Conservation (phyloP, 2,113 vertebrate species). For the Castor canadensis region DNA sequence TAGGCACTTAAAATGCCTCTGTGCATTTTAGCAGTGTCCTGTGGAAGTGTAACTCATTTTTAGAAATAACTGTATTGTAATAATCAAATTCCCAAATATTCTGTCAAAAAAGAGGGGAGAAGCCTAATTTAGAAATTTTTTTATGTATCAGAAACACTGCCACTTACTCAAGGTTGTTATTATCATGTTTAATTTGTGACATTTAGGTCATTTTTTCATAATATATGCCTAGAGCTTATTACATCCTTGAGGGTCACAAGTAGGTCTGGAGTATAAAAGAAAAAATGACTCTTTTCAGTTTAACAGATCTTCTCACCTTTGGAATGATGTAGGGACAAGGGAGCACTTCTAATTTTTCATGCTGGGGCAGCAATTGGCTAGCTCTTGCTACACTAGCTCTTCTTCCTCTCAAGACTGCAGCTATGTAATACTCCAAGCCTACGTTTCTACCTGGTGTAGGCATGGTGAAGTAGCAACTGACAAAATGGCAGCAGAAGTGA, state of each 20-base stretch:
- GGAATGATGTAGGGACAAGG: accelerated
- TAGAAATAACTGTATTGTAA: constrained; percentile 80
- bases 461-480: not conserved
- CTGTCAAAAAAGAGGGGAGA: constrained; percentile 58
- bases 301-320: not conserved
- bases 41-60: constrained; percentile 80
- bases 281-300: not conserved
- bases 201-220: not conserved
- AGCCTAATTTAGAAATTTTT: not conserved
- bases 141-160: not conserved
- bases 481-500: not conserved
- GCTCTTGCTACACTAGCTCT: not conserved
- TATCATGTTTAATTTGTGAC: not conserved
- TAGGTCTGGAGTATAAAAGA: not conserved
- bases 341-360: not conserved
- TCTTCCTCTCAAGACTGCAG: not conserved
- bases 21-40: constrained; percentile 79
- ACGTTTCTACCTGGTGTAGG: accelerated
- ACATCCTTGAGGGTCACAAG: not conserved
- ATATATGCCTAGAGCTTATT: not conserved
- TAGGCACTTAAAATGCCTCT: constrained; percentile 85
- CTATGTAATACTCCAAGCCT: not conserved
- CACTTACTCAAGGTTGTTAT: not conserved
- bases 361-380: not conserved
- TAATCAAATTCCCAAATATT: constrained; percentile 75